Evolutionary conservation across 2,888 invertebrate genomes (phyloP), one percentile per base, ranked within the genome.

Genomic region (Drosophila peninsularis): DNA sequence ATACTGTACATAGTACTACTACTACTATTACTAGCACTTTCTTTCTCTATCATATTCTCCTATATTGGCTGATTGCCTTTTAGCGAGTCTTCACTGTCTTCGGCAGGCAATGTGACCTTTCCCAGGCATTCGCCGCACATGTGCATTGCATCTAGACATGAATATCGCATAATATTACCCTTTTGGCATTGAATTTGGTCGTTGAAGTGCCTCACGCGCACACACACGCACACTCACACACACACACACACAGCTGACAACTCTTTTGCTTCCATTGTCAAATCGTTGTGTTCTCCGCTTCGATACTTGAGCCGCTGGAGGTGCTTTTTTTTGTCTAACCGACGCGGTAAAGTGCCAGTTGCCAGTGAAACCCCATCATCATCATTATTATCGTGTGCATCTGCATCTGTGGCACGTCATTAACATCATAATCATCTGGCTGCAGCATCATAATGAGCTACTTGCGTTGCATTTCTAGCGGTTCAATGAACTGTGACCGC

Each of bases 401-500:
- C 62, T 47, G 52, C 73, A 66, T n/a, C 44, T 58, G 49, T 49
- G 24, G 34, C 24, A 45, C 56, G 34, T 42, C 57, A 47, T 54
- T 56, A 39, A 19, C 69, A 45, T 45, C 71, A 56, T 54, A 57
- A 57, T 42, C 45, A 50, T 47, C 55, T 55, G 34, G 56, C 36
- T 27, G 56, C 60, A 53, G 24, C 61, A 62, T 56, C 54, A 62
- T 75, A n/a, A 67, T 61, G 61, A 54, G 67, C 68, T 69, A 63
- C 66, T 79, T 70, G 66, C 77, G 74, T 64, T 63, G 60, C 71
- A 63, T 75, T 66, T 79, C 74, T 71, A 81, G 72, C 56, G 77
- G 82, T 84, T 84, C 82, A 82, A 84, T 77, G 82, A 84, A 84
- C 82, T 82, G 82, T 84, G 84, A 82, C 82, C 82, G 84, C 82